Base-by-base conservation (phyloP, 2,113 vertebrate genomes). In the Orientallactaga bullata region DNA sequence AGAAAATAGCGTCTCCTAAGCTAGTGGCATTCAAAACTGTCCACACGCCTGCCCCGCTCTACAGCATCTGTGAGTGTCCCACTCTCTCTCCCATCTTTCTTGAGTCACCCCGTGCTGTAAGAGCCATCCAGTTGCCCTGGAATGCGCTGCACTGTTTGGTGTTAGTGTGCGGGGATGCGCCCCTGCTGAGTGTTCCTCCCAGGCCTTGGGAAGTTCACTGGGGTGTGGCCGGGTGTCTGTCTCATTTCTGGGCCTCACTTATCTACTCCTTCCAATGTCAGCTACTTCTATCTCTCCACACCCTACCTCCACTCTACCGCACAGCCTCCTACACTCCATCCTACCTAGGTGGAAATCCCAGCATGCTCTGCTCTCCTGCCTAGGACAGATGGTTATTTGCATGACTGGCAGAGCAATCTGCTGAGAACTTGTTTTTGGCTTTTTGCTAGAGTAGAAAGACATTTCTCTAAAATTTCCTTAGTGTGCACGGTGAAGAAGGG, bases 371-470 rank as follows among this genome's bases (percentile, higher is more conserved):
- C n/a, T n/a, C n/a, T 81, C 16, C 21, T 81, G 24, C 35, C 17
- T 24, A 30, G 20, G 7, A 60, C 39, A 51, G 39, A 32, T 16
- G 20, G 32, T 15, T 63, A 69, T 90, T 89, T 93, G 47, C 73
- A 51, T 5, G 2, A 92, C 32, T 32, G 58, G 71, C 42, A 65
- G 77, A 91, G 15, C 32, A 47, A 78, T 26, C 26, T 82, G 23
- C 51, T 55, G 42, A 84, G 66, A 94, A 26, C 51, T 78, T 95
- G 51, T 16, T 66, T 95, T 94, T 81, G 35, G 5, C 23, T 94
- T 65, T 88, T 79, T 60, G n/a, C 8, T 74, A 21, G 26, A 21
- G 17, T 55, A 55, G 30, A 60, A 74, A 91, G 84, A 61, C 5
- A 42, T 86, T 63, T 90, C 39, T n/a, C 8, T 74, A 55, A 55